Percentiles rank a stretch among this genome's conserved stretches.
These are phyloP conservation scores for Pristionchus japonicus DNA, from an alignment of 2,888 invertebrate species.

Conservation along the genomic window DNA sequence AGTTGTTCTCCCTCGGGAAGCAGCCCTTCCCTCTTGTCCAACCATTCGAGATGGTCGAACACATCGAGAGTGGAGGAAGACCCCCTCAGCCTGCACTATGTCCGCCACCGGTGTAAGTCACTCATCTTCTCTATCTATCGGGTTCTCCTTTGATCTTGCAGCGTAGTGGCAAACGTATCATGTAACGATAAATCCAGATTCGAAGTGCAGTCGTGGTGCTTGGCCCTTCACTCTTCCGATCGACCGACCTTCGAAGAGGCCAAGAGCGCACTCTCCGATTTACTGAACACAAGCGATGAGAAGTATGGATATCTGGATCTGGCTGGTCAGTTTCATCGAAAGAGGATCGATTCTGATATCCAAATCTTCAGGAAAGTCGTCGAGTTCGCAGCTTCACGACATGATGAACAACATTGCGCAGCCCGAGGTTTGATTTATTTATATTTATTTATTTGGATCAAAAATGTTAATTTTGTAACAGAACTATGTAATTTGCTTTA, in stretches of 20 bases:
- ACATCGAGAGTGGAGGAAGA: slow-evolving; percentile 59
- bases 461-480: not conserved
- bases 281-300: slow-evolving; percentile 61
- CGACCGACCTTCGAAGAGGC: slow-evolving; percentile 60
- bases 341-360: not conserved
- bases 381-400: not conserved
- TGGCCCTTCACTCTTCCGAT: slow-evolving; percentile 52
- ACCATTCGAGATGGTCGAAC: slow-evolving; percentile 63
- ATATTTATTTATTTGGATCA: not conserved
- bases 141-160: not conserved
- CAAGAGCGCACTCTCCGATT: slow-evolving; percentile 36
- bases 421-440: not conserved
- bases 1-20: slow-evolving; percentile 65
- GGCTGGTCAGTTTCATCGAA: not conserved
- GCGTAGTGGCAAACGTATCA: too few species aligned
- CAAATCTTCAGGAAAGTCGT: not conserved
- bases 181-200: slow-evolving; percentile 53
- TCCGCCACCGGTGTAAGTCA: not conserved
- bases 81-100: slow-evolving; percentile 56
- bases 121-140: not conserved
- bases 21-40: slow-evolving; percentile 52
- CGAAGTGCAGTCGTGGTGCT: slow-evolving; percentile 58
- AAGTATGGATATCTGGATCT: slow-evolving; percentile 57
- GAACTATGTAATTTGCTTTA: too few species aligned
- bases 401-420: slow-evolving; percentile 25